These are phyloP conservation scores for Aphis craccivora DNA, from an alignment of 1,140 invertebrate species.

Conservation along the genomic window DNA sequence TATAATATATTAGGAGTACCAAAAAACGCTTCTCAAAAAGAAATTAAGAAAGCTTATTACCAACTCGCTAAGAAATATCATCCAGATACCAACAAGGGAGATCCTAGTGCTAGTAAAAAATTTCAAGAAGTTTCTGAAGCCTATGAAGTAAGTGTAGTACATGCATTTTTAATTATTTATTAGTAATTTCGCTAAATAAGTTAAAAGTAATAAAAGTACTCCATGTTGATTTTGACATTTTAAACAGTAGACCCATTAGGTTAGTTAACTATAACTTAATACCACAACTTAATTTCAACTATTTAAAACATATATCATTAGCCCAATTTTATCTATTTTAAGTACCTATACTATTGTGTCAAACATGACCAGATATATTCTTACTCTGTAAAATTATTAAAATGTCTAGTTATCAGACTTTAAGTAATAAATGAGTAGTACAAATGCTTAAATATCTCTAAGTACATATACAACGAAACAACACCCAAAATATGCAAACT, in stretches of 20 bases:
- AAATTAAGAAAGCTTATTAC: slow-evolving; percentile 99
- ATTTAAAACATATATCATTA: too few relatives aligned
- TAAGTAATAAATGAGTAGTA: neutral
- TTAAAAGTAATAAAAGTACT: neutral
- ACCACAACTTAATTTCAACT: too few relatives aligned
- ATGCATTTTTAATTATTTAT: neutral
- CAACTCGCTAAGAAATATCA: slow-evolving; percentile 98
- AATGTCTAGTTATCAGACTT: neutral
- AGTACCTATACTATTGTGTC: too few relatives aligned
- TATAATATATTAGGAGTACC: slow-evolving; percentile 94
- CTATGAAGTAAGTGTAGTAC: slow-evolving; percentile 82
- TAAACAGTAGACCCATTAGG: neutral
- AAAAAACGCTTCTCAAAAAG: slow-evolving; percentile 87
- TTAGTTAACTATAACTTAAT: neutral
- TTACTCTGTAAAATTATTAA: neutral
- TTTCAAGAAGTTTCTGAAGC: slow-evolving; percentile 99
- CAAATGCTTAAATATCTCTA: neutral
- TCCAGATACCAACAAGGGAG: slow-evolving; percentile 97
- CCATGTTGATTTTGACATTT: neutral
- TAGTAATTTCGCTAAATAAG: neutral
- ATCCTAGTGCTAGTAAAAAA: slow-evolving; percentile 88
- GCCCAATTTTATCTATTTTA: too few relatives aligned
- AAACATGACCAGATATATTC: too few relatives aligned
- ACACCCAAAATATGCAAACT: too few relatives aligned
- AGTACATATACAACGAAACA: too few relatives aligned